Evolutionary conservation across 2,888 invertebrate genomes (phyloP).

Genomic region (Leistus spinibarbis): DNA sequence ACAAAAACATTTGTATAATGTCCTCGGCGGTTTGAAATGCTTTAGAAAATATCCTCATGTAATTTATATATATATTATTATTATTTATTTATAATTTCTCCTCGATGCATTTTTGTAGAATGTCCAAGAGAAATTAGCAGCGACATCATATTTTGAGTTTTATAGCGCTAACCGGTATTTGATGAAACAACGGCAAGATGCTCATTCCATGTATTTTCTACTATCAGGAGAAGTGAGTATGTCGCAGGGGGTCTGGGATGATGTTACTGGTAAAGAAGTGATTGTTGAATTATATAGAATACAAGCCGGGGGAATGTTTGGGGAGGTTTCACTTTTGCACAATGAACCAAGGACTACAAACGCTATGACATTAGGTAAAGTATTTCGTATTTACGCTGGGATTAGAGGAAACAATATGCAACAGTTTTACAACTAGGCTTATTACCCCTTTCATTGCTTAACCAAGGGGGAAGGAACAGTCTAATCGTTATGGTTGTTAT

Average conservation of each 20-base stretch:
- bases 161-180: constrained; percentile 64
- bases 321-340: constrained; percentile 69
- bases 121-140: constrained; percentile 66
- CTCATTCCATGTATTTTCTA: constrained; percentile 69
- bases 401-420: neutral
- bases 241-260: constrained; percentile 61
- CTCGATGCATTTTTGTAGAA: constrained; percentile 58
- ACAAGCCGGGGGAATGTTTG: constrained; percentile 68
- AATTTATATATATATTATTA: constrained; percentile 41
- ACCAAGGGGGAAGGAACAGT: neutral
- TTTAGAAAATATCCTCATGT: constrained; percentile 67
- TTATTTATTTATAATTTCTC: neutral
- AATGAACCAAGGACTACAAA: constrained; percentile 67
- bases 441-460: neutral
- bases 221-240: constrained; percentile 65
- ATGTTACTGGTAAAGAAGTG: constrained; percentile 57
- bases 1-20: constrained; percentile 63
- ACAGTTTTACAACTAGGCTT: neutral
- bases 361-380: constrained; percentile 61
- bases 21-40: constrained; percentile 67
- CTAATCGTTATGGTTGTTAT: neutral
- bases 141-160: constrained; percentile 66
- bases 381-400: neutral
- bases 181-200: constrained; percentile 66
- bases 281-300: constrained; percentile 61